A percentile compares a stretch with the other conserved stretches of the same genome.
Conservation (phyloP, 2,888 invertebrate genomes). For the Ferdinandea cuprea region DNA sequence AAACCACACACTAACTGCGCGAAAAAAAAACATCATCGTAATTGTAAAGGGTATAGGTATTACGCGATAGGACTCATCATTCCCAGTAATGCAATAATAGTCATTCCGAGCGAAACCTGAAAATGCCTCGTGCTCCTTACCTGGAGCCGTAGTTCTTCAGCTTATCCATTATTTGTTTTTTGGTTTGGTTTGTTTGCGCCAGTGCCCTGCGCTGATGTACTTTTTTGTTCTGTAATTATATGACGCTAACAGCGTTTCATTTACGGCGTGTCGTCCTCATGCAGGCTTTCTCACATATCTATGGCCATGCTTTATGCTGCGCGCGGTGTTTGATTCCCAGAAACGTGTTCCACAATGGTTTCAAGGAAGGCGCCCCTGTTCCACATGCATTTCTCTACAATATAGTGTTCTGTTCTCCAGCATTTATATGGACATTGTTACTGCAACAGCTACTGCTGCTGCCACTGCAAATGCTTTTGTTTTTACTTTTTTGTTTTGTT, state of each 20-base stretch:
- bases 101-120: constrained; percentile 66
- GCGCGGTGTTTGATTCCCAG: constrained; percentile 74
- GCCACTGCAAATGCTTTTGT: constrained; percentile 49
- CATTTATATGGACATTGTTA: constrained; percentile 70
- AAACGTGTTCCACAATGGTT: constrained; percentile 74
- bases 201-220: constrained; percentile 38
- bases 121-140: constrained; percentile 74
- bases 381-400: constrained; percentile 72
- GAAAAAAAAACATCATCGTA: constrained; percentile 60
- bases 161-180: constrained; percentile 20
- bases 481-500: constrained; percentile 31
- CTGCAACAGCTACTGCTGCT: constrained; percentile 2
- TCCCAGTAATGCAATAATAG: constrained; percentile 67
- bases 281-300: constrained; percentile 73
- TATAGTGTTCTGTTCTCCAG: constrained; percentile 56
- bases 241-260: constrained; percentile 74
- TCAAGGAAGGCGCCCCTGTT: constrained; percentile 75
- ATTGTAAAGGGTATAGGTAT: constrained; percentile 63
- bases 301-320: constrained; percentile 68
- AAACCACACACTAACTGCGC: constrained; percentile 55
- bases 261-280: constrained; percentile 73
- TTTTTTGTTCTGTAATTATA: constrained; percentile 70
- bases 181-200: constrained; percentile 13
- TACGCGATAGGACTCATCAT: constrained; percentile 66
- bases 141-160: constrained; percentile 71